phyloP scores from a whole-genome alignment of 2,888 invertebrate species.

The Sepioteuthis lessoniana region DNA sequence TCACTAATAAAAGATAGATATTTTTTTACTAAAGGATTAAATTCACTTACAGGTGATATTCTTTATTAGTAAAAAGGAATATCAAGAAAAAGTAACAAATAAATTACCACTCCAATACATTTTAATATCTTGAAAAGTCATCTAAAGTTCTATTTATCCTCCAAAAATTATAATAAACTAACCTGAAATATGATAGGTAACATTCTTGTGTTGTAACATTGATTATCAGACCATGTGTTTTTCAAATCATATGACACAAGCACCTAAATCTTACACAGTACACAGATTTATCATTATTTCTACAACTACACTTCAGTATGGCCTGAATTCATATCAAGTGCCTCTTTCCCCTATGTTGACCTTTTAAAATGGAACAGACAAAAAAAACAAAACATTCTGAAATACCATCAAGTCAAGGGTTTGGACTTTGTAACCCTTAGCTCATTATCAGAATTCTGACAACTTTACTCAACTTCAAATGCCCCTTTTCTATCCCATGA shows the following conservation, averaged over 20 bases:
- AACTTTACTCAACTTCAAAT: not conserved
- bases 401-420: not conserved
- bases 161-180: not conserved
- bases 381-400: no score
- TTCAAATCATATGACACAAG: not conserved
- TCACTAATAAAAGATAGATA: no score
- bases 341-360: not conserved
- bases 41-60: no score
- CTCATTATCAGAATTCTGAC: not conserved
- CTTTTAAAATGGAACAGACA: not conserved
- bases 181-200: not conserved
- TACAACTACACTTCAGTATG: not conserved
- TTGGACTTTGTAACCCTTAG: not conserved
- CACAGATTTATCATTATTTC: not conserved
- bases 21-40: no score
- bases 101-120: no score
- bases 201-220: not conserved
- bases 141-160: no score
- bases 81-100: no score
- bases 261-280: not conserved
- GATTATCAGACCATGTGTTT: not conserved
- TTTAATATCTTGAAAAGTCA: no score
- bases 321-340: constrained; percentile 33
- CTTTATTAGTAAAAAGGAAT: no score
- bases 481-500: not conserved